phyloP scores from a whole-genome alignment of 2,797 vertebrate genomes.

The Delichon dasypus region DNA sequence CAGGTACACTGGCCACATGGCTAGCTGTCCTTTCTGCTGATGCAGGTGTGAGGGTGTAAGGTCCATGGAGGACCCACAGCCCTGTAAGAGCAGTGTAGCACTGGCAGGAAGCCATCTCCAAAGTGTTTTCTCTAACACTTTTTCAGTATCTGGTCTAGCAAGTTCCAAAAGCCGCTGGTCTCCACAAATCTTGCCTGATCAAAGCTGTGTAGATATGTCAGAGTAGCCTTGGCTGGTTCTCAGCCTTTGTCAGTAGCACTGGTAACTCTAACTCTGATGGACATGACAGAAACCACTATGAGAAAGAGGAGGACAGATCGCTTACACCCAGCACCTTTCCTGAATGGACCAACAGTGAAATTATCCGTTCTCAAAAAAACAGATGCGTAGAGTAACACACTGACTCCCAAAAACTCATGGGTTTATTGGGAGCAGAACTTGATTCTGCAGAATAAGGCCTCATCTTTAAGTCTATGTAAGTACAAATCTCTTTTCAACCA shows the following conservation, averaged over 20 bases:
- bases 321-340: neutral
- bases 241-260: neutral
- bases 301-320: neutral
- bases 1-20: neutral
- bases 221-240: neutral
- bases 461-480: neutral
- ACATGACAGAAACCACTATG: neutral
- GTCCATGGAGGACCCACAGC: neutral
- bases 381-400: neutral
- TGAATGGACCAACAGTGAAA: neutral
- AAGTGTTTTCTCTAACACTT: neutral
- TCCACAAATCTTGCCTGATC: neutral
- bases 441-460: neutral
- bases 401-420: neutral
- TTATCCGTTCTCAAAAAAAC: neutral
- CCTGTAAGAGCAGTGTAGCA: neutral
- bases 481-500: neutral
- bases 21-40: neutral
- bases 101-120: neutral
- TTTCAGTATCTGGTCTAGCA: neutral
- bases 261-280: neutral
- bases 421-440: neutral
- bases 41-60: accelerated
- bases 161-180: neutral
- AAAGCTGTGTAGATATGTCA: neutral